Evolutionary conservation across 1,140 invertebrate genomes (phyloP).

Genomic region (Sminthurides bifidus): DNA sequence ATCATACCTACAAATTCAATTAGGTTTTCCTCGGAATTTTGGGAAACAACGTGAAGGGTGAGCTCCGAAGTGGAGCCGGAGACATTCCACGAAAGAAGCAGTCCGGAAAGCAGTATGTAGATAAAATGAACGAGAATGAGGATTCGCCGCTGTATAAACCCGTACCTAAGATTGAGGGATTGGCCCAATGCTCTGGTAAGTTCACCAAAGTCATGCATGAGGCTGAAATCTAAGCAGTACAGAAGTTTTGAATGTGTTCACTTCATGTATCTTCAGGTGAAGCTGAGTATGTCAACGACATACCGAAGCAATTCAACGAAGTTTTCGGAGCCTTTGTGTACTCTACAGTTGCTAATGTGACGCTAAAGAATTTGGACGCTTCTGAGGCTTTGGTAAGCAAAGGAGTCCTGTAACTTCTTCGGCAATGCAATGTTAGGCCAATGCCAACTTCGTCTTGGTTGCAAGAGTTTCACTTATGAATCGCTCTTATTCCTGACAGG

Average conservation of each 20-base stretch:
- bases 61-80: conserved; percentile 6
- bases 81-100: conserved; percentile 30
- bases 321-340: conserved; percentile 39
- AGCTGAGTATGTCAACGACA: conserved; percentile 40
- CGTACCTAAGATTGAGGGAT: conserved; percentile 38
- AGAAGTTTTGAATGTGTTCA: too few relatives aligned
- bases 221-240: too few relatives aligned
- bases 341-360: conserved; percentile 35
- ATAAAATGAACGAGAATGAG: conserved; percentile 35
- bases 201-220: too few relatives aligned
- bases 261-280: too few relatives aligned
- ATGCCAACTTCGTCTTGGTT: too few relatives aligned
- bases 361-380: conserved; percentile 32
- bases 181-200: conserved; percentile 32
- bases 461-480: too few relatives aligned
- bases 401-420: background rate
- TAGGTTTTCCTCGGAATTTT: conserved; percentile 40
- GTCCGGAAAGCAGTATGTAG: conserved; percentile 37
- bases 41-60: conserved; percentile 17
- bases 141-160: conserved; percentile 40
- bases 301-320: conserved; percentile 34
- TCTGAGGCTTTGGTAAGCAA: conserved; percentile 31
- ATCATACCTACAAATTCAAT: too few relatives aligned
- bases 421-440: too few relatives aligned
- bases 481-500: conserved; percentile 15